Evolutionary conservation across 2,888 invertebrate species (phyloP).

Genomic region (Phaonia tiefii): DNA sequence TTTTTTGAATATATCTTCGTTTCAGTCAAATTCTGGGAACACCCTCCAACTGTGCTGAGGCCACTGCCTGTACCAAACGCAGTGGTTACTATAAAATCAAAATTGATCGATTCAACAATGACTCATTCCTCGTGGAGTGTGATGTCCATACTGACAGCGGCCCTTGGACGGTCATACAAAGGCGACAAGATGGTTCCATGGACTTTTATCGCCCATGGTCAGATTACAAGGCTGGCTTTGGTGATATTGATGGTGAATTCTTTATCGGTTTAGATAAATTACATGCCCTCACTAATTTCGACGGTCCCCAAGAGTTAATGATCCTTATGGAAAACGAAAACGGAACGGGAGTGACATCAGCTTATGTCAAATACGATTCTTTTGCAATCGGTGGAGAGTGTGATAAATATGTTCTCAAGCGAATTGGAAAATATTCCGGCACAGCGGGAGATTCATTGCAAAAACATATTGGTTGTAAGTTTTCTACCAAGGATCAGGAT

Average conservation of each 20-base stretch:
- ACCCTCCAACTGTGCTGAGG: conserved; percentile 11
- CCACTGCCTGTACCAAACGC: conserved; percentile 40
- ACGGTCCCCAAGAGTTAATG: conserved; percentile 82
- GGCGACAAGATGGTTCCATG: conserved; percentile 84
- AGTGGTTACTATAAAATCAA: conserved; percentile 44
- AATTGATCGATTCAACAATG: conserved; percentile 12
- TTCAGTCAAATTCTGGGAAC: conserved; percentile 6
- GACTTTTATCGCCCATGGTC: conserved; percentile 85
- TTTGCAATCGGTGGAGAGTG: conserved; percentile 30
- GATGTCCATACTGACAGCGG: conserved; percentile 42
- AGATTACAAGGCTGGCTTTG: conserved; percentile 86
- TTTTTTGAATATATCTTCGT: too few species aligned
- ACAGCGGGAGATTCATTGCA: conserved; percentile 41
- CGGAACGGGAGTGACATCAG: conserved; percentile 77
- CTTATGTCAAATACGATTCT: conserved; percentile 39
- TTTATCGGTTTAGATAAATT: conserved; percentile 87
- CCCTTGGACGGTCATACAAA: conserved; percentile 85
- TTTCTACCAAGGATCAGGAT: conserved; percentile 34
- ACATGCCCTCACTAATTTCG: conserved; percentile 78
- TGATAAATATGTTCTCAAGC: conserved; percentile 29
- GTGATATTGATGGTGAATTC: conserved; percentile 86
- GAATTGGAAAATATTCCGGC: conserved; percentile 35
- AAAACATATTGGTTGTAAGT: not conserved
- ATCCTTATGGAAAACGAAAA: conserved; percentile 84
- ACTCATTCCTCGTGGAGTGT: conserved; percentile 41